These are phyloP conservation scores for Hirundo rustica DNA, from an alignment of 2,797 vertebrate species.

Conservation along the genomic window DNA sequence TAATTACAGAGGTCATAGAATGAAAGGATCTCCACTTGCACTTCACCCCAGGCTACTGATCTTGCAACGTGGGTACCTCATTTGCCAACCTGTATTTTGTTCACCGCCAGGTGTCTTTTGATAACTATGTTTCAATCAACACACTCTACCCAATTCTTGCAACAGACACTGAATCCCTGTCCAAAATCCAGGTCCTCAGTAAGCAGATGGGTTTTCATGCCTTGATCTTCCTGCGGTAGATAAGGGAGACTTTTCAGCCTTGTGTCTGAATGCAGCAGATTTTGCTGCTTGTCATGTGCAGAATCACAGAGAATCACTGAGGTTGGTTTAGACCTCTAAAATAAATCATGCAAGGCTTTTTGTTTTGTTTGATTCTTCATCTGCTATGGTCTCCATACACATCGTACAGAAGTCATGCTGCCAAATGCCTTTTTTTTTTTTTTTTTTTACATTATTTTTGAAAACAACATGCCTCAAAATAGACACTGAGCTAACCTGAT, in stretches of 20 bases:
- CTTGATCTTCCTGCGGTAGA: background rate
- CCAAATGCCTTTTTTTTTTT: background rate
- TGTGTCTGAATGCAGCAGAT: background rate
- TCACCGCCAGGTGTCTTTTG: background rate
- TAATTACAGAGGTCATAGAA: background rate
- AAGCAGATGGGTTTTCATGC: background rate
- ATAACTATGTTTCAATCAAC: background rate
- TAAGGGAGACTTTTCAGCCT: background rate
- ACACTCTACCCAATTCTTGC: background rate
- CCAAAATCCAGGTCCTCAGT: background rate
- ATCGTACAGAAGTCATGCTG: background rate
- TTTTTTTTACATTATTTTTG: background rate
- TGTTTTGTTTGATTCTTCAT: background rate
- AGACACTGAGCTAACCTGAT: background rate
- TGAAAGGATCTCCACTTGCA: background rate
- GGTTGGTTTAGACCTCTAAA: background rate
- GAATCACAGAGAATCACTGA: background rate
- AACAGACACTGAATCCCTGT: background rate
- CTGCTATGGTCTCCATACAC: background rate
- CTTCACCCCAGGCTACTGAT: conserved; percentile 10
- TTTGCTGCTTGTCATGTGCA: background rate
- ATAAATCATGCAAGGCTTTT: background rate
- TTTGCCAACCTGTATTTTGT: background rate
- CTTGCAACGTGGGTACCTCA: background rate
- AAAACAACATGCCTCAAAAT: background rate